Evolutionary conservation across 2,113 vertebrate genomes (phyloP).

Genomic region (Sceloporus undulatus): DNA sequence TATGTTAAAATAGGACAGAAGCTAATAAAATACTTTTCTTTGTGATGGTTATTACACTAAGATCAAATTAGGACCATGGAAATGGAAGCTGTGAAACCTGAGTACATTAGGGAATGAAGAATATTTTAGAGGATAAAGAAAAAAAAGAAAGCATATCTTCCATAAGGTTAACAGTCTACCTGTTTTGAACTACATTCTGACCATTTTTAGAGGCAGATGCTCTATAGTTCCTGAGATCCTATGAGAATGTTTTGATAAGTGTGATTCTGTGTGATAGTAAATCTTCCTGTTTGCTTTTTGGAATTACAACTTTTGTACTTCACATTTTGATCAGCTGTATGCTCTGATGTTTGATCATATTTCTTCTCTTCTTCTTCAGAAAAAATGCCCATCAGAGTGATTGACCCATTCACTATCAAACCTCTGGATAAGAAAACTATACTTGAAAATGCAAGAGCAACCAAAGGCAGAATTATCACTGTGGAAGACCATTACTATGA

Average conservation of each 20-base stretch:
- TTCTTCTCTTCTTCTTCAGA: constrained; percentile 77
- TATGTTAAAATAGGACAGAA: neutral
- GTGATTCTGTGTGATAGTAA: neutral
- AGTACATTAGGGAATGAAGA: neutral
- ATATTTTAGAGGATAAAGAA: neutral
- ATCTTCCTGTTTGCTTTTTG: neutral
- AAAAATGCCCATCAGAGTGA: constrained; percentile 86
- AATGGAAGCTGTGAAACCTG: neutral
- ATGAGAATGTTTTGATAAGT: neutral
- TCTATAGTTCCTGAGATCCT: neutral
- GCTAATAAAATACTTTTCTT: neutral
- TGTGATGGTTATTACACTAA: neutral
- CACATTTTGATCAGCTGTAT: constrained; percentile 4
- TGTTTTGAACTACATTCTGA: neutral
- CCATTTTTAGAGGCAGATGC: neutral
- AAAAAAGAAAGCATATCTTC: neutral
- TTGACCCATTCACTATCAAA: constrained; percentile 96
- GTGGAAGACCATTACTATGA: constrained; percentile 97
- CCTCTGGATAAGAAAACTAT: constrained; percentile 93
- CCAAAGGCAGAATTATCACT: constrained; percentile 90
- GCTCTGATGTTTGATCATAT: neutral
- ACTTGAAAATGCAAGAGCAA: constrained; percentile 87
- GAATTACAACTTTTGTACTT: neutral
- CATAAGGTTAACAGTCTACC: neutral
- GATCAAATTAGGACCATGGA: neutral